phyloP scores from a whole-genome alignment of 2,797 vertebrate genomes.

The Alosa sapidissima region DNA sequence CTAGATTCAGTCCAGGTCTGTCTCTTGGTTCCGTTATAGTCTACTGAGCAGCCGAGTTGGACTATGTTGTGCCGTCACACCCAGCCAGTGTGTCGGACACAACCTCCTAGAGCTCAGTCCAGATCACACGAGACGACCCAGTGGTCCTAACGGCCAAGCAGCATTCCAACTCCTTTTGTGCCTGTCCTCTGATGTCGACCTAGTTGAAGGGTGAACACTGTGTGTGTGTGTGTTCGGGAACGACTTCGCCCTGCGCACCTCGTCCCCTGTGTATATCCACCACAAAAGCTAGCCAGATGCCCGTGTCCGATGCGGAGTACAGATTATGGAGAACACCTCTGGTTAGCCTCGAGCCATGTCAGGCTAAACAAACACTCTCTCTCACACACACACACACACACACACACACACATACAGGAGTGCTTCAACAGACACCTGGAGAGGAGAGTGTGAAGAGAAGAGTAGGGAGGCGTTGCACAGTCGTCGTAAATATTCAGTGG shows the following conservation, averaged over 20 bases:
- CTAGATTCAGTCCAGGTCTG: neutral
- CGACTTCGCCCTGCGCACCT: neutral
- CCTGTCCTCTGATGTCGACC: constrained; percentile 5
- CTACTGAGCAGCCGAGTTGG: neutral
- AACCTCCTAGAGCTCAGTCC: neutral
- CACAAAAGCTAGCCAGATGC: constrained; percentile 17
- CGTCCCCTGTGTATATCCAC: neutral
- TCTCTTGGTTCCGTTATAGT: neutral
- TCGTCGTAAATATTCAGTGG: constrained; percentile 55
- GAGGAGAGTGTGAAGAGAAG: constrained; percentile 23
- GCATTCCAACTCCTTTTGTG: neutral
- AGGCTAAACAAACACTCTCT: neutral
- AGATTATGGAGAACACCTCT: constrained; percentile 21
- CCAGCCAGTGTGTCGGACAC: neutral
- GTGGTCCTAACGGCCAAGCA: neutral
- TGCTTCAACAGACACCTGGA: constrained; percentile 6
- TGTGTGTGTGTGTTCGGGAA: constrained; percentile 30
- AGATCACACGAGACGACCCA: neutral
- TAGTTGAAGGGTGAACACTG: neutral
- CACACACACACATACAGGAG: neutral
- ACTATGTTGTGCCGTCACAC: neutral
- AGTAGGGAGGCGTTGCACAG: constrained; percentile 18
- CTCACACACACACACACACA: neutral
- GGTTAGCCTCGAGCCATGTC: constrained; percentile 17
- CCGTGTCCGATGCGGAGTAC: neutral